Evolutionary conservation across 1,140 invertebrate genomes (phyloP), one percentile per base, ranked within the genome.

Genomic region (Neodiprion lecontei): DNA sequence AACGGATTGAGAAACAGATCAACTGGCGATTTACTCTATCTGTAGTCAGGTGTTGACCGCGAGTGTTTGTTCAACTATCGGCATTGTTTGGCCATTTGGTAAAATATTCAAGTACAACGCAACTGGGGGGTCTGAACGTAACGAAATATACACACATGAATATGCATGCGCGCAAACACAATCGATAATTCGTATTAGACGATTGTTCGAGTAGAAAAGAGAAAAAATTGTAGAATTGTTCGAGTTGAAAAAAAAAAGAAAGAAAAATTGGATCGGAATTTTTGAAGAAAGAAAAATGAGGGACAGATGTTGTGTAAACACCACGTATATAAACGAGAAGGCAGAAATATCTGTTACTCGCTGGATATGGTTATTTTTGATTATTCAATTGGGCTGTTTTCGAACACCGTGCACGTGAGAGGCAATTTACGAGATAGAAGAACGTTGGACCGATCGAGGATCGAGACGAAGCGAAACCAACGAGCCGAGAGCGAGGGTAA

Each of bases 401-500:
- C 21, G 7, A 11, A 40, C 23, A 21, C 67, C 21, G 47, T 21
- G 69, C 49, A 48, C 69, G 28, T 48, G 69, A 70, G 69, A 12
- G 69, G 10, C 14, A 70, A 11, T 69, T 69, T 69, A 21, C 23
- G 69, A 70, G 3, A 14, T 40, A 70, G n/a, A 40, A 48, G 23
- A 14, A 48, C 11, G 12, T 9, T 40, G 17, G 7, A 14, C 1
- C 69, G 14, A 71, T 9, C n/a, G 12, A 71, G 21, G 53, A 61
- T 50, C 28, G 14, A 67, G 53, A 69, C 12, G 48, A 21, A 23
- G 23, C 17, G 7, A 14, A 66, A 48, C 67, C 72, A 49, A 67
- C 68, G 67, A 68, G 67, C 66, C 50, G 23, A 50, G 66, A 74
- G 68, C 53, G 66, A 69, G 68, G 61, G 67, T 66, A 74, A 74